Evolutionary conservation across 2,888 invertebrate species (phyloP), one percentile per base, ranked within the genome.

Genomic region (Campoplex nolae): DNA sequence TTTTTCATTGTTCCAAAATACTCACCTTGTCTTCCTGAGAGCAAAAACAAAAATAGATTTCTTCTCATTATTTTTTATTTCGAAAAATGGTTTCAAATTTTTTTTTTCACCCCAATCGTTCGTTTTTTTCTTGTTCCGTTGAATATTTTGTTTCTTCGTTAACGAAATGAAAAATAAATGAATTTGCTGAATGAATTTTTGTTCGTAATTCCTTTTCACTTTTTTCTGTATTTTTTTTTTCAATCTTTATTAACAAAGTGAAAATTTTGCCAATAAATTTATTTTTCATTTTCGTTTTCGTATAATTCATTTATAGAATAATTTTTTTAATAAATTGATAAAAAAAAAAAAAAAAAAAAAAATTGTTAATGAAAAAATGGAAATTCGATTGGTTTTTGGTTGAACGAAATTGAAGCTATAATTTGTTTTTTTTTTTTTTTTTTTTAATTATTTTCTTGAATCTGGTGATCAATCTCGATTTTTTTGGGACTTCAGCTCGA

Each of bases 21-120:
- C 86, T 86, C 70, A 86, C 86, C 86, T n/a, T 68, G 51, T 81
- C 76, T 51, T 86, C 86, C 86, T 86, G 83, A 75, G 32, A 56
- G 67, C 38, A 58, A 32, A 32, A 81, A 77, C 23, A 75, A 65
- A n/a, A 73, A 56, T n/a, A 2, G 11, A n/a, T 54, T 56, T 0
- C 48, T 32, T 28, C 8, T 7, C 32, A 51, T 32, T 48, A 51
- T 71, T 51, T 32, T 9, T 18, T 3, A 13, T 18, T 51, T 8
- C 3, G 6, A 18, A 51, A 18, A 71, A 71, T 13, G 7, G 32
- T 1, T 4, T 28, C 8, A 8, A 48, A 13, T 45, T 45, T 11
- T 45, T 45, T 45, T 70, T 70, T 28, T n/a, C 0, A 35, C 9
- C 23, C 23, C 23, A 23, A 23, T 23, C 6, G 2, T 18, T 18